Evolutionary conservation across 1,140 invertebrate species (phyloP).

Genomic region (Microvelia longipes): DNA sequence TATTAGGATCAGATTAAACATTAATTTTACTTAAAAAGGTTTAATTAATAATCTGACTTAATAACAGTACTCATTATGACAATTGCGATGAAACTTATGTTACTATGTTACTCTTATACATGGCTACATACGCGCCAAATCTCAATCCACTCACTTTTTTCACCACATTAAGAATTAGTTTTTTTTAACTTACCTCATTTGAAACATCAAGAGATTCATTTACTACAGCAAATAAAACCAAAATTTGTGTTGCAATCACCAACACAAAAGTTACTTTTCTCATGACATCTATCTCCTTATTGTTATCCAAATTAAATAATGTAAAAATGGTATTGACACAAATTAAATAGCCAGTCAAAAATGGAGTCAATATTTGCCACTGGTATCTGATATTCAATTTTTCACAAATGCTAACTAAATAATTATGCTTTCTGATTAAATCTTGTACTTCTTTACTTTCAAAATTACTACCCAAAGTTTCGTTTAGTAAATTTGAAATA

Average conservation of each 20-base stretch:
- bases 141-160: too few species aligned
- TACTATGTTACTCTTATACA: too few species aligned
- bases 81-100: too few species aligned
- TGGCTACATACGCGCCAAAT: too few species aligned
- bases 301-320: neutral
- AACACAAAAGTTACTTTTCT: neutral
- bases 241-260: neutral
- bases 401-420: neutral
- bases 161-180: too few species aligned
- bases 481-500: too few species aligned
- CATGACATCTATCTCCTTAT: neutral
- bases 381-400: neutral
- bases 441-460: neutral
- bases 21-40: too few species aligned
- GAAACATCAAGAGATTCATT: neutral
- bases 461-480: too few species aligned
- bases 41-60: too few species aligned
- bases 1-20: too few species aligned
- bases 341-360: neutral
- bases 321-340: neutral
- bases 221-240: neutral
- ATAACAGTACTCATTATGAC: too few species aligned
- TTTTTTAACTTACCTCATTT: neutral
- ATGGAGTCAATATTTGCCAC: neutral
- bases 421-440: neutral